These are phyloP conservation scores for Caenorhabditis sinica DNA, from an alignment of 2,888 invertebrate genomes.

Conservation along the genomic window DNA sequence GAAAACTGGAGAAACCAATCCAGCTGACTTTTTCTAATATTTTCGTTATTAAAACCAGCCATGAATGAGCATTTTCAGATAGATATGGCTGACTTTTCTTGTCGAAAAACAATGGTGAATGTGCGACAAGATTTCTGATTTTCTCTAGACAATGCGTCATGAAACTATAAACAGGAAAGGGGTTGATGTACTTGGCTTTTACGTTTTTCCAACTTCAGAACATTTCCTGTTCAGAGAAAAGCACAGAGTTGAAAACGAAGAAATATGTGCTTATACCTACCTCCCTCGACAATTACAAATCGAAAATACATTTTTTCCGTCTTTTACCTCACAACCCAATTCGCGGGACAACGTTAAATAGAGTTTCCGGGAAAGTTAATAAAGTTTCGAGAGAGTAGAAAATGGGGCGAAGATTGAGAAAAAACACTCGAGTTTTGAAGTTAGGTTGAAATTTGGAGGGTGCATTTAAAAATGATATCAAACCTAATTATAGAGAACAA, in stretches of 20 bases:
- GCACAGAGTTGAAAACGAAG: neutral
- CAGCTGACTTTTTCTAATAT: conserved; percentile 2
- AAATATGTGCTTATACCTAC: neutral
- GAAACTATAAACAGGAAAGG: neutral
- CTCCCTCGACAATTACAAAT: neutral
- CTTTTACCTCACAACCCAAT: conserved; percentile 15
- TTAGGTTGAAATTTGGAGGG: neutral
- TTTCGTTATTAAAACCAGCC: neutral
- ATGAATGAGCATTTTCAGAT: neutral
- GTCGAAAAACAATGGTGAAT: conserved; percentile 5
- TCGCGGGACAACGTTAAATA: conserved; percentile 4
- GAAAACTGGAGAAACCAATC: too few species aligned
- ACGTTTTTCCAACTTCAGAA: neutral
- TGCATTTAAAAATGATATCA: neutral
- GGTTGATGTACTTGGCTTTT: neutral
- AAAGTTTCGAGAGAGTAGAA: conserved; percentile 8
- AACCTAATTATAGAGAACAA: neutral
- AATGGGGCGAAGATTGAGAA: conserved; percentile 14
- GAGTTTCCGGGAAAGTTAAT: conserved; percentile 36
- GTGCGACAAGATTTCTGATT: conserved; percentile 8
- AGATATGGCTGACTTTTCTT: neutral
- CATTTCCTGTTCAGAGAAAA: neutral
- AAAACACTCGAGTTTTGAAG: neutral
- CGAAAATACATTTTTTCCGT: conserved; percentile 13
- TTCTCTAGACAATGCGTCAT: conserved; percentile 28